Conservation (phyloP, 2,888 invertebrate genomes). For the Tribolium freemani region DNA sequence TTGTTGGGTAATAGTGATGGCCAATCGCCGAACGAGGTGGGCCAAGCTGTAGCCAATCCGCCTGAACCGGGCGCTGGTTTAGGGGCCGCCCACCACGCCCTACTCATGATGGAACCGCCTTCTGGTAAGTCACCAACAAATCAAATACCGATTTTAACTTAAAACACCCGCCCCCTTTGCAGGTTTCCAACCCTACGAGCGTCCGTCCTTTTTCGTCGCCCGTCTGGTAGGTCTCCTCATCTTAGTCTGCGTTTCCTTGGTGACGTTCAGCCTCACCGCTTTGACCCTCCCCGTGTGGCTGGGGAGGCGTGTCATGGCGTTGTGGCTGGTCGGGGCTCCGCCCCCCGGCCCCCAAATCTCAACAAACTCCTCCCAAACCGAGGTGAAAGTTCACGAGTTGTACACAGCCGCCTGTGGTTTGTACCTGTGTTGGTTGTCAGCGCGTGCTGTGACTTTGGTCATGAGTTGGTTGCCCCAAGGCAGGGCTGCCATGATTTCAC, state of each 20-base stretch:
- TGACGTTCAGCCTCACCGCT: slow-evolving; percentile 86
- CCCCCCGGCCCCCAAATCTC: slow-evolving; percentile 64
- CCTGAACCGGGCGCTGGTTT: slow-evolving; percentile 68
- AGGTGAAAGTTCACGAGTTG: slow-evolving; percentile 85
- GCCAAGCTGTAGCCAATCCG: slow-evolving; percentile 47
- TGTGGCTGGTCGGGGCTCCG: slow-evolving; percentile 80
- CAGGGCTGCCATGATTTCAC: slow-evolving; percentile 79
- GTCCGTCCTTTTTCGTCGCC: slow-evolving; percentile 85
- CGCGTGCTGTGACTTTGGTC: slow-evolving; percentile 85
- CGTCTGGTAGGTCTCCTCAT: slow-evolving; percentile 78
- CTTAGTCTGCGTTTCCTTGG: slow-evolving; percentile 87
- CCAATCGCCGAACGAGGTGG: slow-evolving; percentile 53
- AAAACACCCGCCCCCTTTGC: slow-evolving; percentile 57
- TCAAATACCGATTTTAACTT: background rate
- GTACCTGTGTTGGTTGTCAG: slow-evolving; percentile 95
- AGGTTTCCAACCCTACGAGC: slow-evolving; percentile 91
- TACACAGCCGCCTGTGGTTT: slow-evolving; percentile 96
- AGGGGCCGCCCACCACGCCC: slow-evolving; percentile 90
- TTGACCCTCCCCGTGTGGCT: slow-evolving; percentile 93
- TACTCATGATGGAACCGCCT: slow-evolving; percentile 84
- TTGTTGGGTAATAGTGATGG: slow-evolving; percentile 80
- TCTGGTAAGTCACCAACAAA: slow-evolving; percentile 55
- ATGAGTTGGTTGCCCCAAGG: slow-evolving; percentile 93
- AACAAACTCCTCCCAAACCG: slow-evolving; percentile 50
- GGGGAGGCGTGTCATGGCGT: slow-evolving; percentile 88